Evolutionary conservation across 2,113 vertebrate species (phyloP).

Genomic region (Sardina pilchardus): DNA sequence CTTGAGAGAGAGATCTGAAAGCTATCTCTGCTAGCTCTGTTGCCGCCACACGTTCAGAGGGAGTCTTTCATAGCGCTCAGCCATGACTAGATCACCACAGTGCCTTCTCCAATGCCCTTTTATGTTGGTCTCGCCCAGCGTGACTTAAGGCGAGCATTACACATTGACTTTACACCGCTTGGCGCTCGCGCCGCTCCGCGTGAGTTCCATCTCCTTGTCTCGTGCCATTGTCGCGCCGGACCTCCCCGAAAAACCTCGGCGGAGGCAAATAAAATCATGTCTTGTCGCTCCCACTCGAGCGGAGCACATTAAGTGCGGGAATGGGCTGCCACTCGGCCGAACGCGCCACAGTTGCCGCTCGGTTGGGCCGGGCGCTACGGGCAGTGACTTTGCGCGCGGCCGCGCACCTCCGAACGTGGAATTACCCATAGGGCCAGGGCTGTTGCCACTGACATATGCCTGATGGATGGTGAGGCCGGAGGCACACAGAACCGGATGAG

Average conservation of each 20-base stretch:
- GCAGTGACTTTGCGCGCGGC: neutral
- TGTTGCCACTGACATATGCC: neutral
- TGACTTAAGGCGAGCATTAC: neutral
- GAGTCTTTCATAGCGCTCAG: neutral
- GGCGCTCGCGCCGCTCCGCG: neutral
- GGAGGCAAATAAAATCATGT: slow-evolving; percentile 19
- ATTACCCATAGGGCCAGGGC: neutral
- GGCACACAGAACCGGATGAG: neutral
- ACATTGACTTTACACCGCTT: neutral
- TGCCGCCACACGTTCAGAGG: neutral
- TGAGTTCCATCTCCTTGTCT: neutral
- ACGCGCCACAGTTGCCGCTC: neutral
- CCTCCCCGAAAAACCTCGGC: neutral
- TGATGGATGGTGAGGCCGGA: slow-evolving; percentile 5
- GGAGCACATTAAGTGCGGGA: neutral
- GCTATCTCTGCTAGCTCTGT: neutral
- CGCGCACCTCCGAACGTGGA: neutral
- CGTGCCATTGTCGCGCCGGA: neutral
- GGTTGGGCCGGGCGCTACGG: neutral
- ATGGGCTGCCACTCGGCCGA: neutral
- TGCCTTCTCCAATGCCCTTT: neutral
- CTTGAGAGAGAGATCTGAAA: no score
- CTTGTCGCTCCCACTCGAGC: slow-evolving; percentile 13
- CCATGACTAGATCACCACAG: neutral
- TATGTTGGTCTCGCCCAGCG: neutral